A percentile compares a stretch with the other conserved stretches of the same genome.
phyloP scores from a whole-genome alignment of 1,140 invertebrate genomes.

The Kradibia gibbosae region DNA sequence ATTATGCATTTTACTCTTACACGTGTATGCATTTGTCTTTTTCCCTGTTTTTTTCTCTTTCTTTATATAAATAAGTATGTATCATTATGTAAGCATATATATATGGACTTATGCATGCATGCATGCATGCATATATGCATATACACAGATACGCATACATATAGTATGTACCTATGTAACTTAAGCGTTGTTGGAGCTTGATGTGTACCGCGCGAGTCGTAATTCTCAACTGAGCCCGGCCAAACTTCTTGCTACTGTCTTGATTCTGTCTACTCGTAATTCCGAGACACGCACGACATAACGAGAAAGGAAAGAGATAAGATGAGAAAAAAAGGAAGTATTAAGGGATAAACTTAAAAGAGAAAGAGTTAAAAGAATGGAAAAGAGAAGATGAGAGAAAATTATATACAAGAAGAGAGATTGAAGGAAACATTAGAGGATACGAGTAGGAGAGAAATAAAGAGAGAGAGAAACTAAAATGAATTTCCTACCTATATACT shows the following conservation, averaged over 20 bases:
- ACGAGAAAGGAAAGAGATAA: conserved; percentile 36
- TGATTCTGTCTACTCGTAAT: conserved; percentile 73
- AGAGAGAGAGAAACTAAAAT: conserved; percentile 51
- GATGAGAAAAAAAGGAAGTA: conserved; percentile 51
- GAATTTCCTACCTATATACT: conserved; percentile 58
- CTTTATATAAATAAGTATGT: too few relatives aligned
- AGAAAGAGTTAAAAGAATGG: conserved; percentile 50
- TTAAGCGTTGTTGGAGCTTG: conserved; percentile 48
- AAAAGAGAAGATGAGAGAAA: conserved; percentile 51
- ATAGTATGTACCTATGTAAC: background rate
- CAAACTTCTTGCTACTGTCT: conserved; percentile 69
- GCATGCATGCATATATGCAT: background rate
- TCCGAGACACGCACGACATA: conserved; percentile 63
- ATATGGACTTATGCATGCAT: background rate
- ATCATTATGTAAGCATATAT: too few relatives aligned
- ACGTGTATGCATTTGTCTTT: background rate
- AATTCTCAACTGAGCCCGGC: conserved; percentile 71
- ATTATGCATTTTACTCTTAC: conserved; percentile 37
- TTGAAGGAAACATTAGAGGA: conserved; percentile 51
- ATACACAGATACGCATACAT: background rate
- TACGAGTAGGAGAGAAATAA: conserved; percentile 47
- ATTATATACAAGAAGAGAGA: conserved; percentile 35
- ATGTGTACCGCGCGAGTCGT: conserved; percentile 69
- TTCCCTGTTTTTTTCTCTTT: too few relatives aligned
- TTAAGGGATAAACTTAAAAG: conserved; percentile 53